Evolutionary conservation across 2,888 invertebrate species (phyloP).

Genomic region (Hirtodrosophila alboralis): DNA sequence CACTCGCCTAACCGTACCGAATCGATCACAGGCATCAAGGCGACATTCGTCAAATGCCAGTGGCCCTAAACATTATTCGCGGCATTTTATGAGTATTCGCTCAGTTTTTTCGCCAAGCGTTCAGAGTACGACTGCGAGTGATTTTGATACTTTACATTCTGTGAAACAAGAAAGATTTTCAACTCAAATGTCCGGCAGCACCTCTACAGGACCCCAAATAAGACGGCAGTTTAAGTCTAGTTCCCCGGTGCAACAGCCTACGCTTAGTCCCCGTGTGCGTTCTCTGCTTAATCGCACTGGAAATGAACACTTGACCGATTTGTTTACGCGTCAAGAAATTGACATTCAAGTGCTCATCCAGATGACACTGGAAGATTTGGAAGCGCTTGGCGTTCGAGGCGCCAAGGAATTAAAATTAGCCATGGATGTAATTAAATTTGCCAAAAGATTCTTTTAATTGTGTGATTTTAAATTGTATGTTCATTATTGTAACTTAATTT

Average conservation of each 20-base stretch:
- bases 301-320: constrained; percentile 58
- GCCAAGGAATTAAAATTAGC: constrained; percentile 60
- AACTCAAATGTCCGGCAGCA: background rate
- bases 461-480: constrained; percentile 2
- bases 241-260: constrained; percentile 60
- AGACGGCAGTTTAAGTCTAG: constrained; percentile 36
- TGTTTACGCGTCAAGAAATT: constrained; percentile 77
- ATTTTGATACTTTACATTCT: background rate
- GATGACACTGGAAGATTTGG: constrained; percentile 67
- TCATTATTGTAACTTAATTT: constrained; percentile 1
- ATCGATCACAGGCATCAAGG: too few relatives aligned
- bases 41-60: background rate
- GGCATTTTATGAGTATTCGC: constrained; percentile 49
- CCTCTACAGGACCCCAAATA: background rate
- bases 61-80: constrained; percentile 34
- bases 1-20: background rate
- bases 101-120: constrained; percentile 55
- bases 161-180: background rate
- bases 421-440: constrained; percentile 56
- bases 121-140: constrained; percentile 22
- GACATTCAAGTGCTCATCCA: constrained; percentile 65
- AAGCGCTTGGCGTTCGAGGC: constrained; percentile 65
- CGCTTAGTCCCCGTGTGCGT: constrained; percentile 62
- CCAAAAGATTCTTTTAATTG: constrained; percentile 51
- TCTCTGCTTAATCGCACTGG: constrained; percentile 60